Base-by-base conservation (phyloP, 2,888 invertebrate species). In the Eubasilissa splendida region DNA sequence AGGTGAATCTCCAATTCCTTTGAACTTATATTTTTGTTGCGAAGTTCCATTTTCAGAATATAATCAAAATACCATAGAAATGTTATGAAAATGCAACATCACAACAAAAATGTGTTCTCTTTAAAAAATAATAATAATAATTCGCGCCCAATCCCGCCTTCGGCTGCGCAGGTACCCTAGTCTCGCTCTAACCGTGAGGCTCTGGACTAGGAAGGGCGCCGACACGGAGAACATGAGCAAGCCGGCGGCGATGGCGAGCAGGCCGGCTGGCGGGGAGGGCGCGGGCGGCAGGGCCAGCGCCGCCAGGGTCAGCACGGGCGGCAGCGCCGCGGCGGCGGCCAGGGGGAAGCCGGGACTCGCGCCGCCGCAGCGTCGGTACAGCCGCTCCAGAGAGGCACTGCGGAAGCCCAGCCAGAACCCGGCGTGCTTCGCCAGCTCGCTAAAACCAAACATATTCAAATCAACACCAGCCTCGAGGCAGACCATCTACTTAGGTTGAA, bases 271-370 rank as follows among this genome's bases (percentile, higher is more conserved):
- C 52, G 54, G 65, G 54, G 74, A 65, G 11, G 63, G 74, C 11
- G 60, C 14, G 0, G 81, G 76, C 4, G 87, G 87, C 63, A 90
- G 86, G 76, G 86, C 85, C 33, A 91, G 88, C 0, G 91, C 88
- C 12, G 91, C 89, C 74, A 90, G 85, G 75, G 90, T 87, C 84
- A 89, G 86, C 82, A 91, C 86, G n/a, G 90, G 89, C 3, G 90
- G 90, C 8, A 88, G 87, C 75, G 89, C 85, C 2, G 90, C 90
- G 81, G 88, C 88, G 50, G 87, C 87, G 82, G 89, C 89, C 59
- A 83, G 31, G 4, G 83, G 82, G 4, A 79, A 76, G 1, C 77
- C 80, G 10, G 79, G 81, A 22, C 71, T 75, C 11, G 77, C 68
- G 14, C 81, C 83, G 0, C 83, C 85, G 31, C 90, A 88, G 12